phyloP scores from a whole-genome alignment of 2,113 vertebrate species.

The Rhinichthys klamathensis region DNA sequence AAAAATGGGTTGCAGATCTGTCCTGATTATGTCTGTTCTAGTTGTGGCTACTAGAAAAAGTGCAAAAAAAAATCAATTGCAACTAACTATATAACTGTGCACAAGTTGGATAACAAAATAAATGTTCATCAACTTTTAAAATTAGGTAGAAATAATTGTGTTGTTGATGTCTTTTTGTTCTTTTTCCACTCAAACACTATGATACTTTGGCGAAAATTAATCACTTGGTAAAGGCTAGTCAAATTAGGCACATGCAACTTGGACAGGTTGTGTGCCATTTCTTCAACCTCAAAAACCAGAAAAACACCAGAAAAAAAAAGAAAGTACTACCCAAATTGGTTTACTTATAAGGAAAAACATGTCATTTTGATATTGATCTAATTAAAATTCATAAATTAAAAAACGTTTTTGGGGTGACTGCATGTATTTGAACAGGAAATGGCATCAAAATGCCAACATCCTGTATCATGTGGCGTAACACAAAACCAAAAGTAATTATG shows the following conservation, averaged over 20 bases:
- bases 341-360: not conserved
- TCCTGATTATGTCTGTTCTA: constrained; percentile 31
- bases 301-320: not conserved
- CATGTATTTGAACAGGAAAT: not conserved
- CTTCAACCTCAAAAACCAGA: not conserved
- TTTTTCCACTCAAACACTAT: not conserved
- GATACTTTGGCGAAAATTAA: not conserved
- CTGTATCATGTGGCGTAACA: not conserved
- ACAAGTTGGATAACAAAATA: not conserved
- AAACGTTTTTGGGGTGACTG: not conserved
- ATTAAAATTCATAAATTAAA: not conserved
- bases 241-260: not conserved
- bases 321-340: not conserved
- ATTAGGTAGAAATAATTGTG: not conserved
- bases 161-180: not conserved
- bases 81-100: not conserved
- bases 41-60: constrained; percentile 4
- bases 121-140: not conserved
- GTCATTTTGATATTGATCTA: not conserved
- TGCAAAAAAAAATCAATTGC: not conserved
- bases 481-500: not conserved
- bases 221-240: not conserved
- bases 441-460: not conserved
- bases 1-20: constrained; percentile 11
- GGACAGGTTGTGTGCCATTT: not conserved